Conservation (phyloP, 2,797 vertebrate genomes). For the Sebastes minor region DNA sequence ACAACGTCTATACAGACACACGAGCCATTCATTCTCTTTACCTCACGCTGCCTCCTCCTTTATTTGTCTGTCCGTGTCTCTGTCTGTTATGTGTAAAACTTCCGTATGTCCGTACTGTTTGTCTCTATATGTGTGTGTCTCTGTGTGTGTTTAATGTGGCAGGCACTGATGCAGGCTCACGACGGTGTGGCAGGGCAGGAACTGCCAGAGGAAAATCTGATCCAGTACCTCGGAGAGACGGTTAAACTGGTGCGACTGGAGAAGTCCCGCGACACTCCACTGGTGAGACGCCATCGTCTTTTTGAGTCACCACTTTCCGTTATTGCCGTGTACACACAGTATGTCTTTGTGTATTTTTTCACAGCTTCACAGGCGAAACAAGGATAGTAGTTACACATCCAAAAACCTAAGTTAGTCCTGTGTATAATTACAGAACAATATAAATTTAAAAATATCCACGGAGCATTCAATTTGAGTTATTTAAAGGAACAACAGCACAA, state of each 20-base stretch:
- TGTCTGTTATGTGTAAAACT: conserved; percentile 17
- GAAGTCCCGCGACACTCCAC: conserved; percentile 91
- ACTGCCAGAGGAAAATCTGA: conserved; percentile 85
- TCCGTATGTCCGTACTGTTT: conserved; percentile 12
- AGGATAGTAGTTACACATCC: not conserved
- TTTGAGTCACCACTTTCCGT: not conserved
- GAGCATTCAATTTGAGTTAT: not conserved
- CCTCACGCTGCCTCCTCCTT: conserved; percentile 30
- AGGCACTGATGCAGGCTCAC: conserved; percentile 94
- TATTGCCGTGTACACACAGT: not conserved
- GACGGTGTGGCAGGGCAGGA: conserved; percentile 92
- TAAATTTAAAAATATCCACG: not conserved
- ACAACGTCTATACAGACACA: not conserved
- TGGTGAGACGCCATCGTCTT: conserved; percentile 83
- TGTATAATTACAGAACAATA: not conserved
- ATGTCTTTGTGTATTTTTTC: not conserved
- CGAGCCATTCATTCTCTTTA: not conserved
- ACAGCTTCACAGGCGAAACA: not conserved
- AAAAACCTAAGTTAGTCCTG: not conserved
- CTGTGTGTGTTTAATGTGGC: conserved; percentile 40
- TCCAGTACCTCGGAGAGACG: conserved; percentile 88
- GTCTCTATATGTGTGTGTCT: conserved; percentile 13
- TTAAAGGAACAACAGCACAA: not conserved
- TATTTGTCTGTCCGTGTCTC: conserved; percentile 22
- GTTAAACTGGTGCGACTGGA: conserved; percentile 96